phyloP scores from a whole-genome alignment of 2,888 invertebrate species.

The Yponomeuta cagnagella region DNA sequence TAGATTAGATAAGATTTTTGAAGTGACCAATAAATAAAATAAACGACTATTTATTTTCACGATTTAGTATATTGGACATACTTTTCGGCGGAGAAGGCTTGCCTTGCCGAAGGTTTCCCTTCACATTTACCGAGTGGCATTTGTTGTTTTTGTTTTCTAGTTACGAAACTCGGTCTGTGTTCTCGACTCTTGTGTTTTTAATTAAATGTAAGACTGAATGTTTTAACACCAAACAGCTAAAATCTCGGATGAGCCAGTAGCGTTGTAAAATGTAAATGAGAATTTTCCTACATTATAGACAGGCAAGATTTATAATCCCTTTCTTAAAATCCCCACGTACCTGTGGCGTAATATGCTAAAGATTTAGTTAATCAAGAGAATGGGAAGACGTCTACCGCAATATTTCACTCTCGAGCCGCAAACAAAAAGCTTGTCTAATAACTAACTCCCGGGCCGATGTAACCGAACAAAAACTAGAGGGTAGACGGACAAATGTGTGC shows the following conservation, averaged over 20 bases:
- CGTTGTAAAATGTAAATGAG: neutral
- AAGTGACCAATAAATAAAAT: too few relatives aligned
- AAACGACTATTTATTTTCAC: too few relatives aligned
- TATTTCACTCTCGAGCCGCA: constrained; percentile 4
- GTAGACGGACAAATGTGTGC: constrained; percentile 65
- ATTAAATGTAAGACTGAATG: too few relatives aligned
- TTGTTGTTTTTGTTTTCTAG: too few relatives aligned
- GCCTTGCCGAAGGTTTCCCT: too few relatives aligned
- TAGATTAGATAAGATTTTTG: too few relatives aligned
- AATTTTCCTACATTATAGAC: neutral
- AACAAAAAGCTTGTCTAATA: constrained; percentile 12
- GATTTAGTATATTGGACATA: too few relatives aligned
- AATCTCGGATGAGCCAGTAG: neutral
- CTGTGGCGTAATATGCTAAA: neutral
- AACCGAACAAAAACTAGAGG: constrained; percentile 41
- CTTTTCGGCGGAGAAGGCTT: too few relatives aligned
- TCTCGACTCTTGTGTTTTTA: too few relatives aligned
- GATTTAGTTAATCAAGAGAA: constrained; percentile 7
- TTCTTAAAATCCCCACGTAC: neutral
- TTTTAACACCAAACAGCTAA: neutral
- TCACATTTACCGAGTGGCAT: too few relatives aligned
- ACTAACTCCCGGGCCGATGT: neutral
- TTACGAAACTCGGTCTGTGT: too few relatives aligned
- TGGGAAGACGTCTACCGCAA: neutral
- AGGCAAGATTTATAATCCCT: neutral